Percentiles rank a stretch among this genome's conserved stretches.
Conservation (phyloP, 1,140 invertebrate genomes). For the Diachasmimorpha longicaudata region DNA sequence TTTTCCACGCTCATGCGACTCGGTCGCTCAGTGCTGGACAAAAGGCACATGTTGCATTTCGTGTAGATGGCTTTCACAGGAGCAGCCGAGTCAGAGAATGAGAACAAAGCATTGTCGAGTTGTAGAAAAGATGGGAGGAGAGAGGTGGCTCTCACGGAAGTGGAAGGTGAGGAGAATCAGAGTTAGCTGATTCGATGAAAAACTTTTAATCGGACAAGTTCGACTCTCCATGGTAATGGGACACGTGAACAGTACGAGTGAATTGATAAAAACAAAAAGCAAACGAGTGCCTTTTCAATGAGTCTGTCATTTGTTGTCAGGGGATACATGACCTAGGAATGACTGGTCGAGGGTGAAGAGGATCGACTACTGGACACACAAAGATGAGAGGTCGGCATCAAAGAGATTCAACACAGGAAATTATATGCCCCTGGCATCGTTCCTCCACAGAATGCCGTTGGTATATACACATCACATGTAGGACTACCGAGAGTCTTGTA, state of each 20-base stretch:
- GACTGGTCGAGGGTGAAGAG: background rate
- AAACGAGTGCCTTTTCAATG: background rate
- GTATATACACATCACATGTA: background rate
- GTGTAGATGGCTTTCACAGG: background rate
- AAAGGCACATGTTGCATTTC: slow-evolving; percentile 20
- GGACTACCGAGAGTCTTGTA: slow-evolving; percentile 14
- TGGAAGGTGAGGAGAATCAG: slow-evolving; percentile 11
- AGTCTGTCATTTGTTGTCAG: background rate
- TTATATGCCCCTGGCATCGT: background rate
- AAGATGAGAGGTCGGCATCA: background rate
- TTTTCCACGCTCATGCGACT: background rate
- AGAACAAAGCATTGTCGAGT: background rate
- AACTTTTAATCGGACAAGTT: slow-evolving; percentile 25
- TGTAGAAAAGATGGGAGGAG: background rate
- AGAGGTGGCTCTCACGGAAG: background rate
- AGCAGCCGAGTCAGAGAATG: background rate
- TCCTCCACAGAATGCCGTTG: background rate
- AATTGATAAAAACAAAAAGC: background rate
- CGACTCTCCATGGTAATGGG: background rate
- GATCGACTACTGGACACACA: slow-evolving; percentile 3
- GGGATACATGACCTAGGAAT: background rate
- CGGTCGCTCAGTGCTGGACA: background rate
- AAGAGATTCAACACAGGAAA: background rate
- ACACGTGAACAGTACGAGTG: background rate
- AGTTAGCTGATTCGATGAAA: slow-evolving; percentile 22